Conservation (phyloP, 2,797 vertebrate genomes). For the Rousettus madagascariensis region DNA sequence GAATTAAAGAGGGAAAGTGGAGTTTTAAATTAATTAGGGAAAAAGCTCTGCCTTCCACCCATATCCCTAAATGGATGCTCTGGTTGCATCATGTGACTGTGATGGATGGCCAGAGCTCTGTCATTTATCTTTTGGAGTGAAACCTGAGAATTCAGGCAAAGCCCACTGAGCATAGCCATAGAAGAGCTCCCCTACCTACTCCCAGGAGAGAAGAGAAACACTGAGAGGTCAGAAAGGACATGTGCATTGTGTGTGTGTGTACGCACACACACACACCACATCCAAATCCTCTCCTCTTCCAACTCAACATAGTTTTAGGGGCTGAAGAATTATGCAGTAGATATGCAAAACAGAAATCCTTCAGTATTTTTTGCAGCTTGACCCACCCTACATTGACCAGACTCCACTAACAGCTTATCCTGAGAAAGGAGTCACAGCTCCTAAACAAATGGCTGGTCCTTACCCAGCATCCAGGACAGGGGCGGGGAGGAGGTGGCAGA, state of each 20-base stretch:
- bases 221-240: not conserved
- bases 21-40: slow-evolving; percentile 39
- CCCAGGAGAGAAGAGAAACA: not conserved
- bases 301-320: not conserved
- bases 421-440: not conserved
- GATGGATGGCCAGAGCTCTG: not conserved
- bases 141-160: slow-evolving; percentile 50
- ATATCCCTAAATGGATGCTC: not conserved
- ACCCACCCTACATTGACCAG: not conserved
- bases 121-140: slow-evolving; percentile 58
- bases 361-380: not conserved
- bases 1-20: not conserved
- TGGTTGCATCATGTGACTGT: not conserved
- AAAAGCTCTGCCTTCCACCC: slow-evolving; percentile 29
- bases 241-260: accelerated
- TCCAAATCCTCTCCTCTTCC: not conserved
- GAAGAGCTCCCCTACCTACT: not conserved
- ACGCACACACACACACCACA: accelerated
- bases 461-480: not conserved
- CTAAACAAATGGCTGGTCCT: not conserved
- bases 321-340: not conserved
- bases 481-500: accelerated
- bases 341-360: not conserved
- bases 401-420: not conserved
- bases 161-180: slow-evolving; percentile 11